A percentile compares a stretch with the other conserved stretches of the same genome.
Evolutionary conservation across 2,888 invertebrate species (phyloP).

Genomic region (Papilio protenor): DNA sequence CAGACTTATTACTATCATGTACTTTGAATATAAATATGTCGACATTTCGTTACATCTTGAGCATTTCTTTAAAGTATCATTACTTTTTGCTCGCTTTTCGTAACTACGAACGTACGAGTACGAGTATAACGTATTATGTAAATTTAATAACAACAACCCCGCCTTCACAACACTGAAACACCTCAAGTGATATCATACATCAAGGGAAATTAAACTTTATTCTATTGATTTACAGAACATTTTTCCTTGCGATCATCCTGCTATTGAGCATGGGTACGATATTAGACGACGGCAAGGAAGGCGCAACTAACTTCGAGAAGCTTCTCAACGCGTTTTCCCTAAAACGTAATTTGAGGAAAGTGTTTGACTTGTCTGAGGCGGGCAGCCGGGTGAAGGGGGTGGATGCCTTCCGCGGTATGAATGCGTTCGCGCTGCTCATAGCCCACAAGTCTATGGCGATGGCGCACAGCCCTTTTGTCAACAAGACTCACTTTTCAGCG

Average conservation of each 20-base stretch:
- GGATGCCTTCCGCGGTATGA: slow-evolving; percentile 82
- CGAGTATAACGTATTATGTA: slow-evolving; percentile 35
- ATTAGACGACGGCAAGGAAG: slow-evolving; percentile 75
- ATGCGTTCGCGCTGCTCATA: slow-evolving; percentile 81
- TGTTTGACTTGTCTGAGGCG: slow-evolving; percentile 73
- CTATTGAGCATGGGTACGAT: slow-evolving; percentile 74
- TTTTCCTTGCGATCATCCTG: slow-evolving; percentile 72
- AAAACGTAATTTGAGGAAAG: slow-evolving; percentile 74
- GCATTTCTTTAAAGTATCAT: slow-evolving; percentile 29
- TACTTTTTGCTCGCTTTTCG: slow-evolving; percentile 20
- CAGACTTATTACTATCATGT: neutral
- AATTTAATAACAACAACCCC: slow-evolving; percentile 36
- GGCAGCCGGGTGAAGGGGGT: slow-evolving; percentile 76
- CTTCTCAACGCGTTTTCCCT: slow-evolving; percentile 81
- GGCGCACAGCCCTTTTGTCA: slow-evolving; percentile 84
- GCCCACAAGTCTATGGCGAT: slow-evolving; percentile 86
- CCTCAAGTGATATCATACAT: neutral
- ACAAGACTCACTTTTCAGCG: slow-evolving; percentile 81
- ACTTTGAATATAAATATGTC: slow-evolving; percentile 6
- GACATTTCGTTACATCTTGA: slow-evolving; percentile 11
- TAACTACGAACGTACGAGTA: slow-evolving; percentile 13
- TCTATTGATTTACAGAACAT: slow-evolving; percentile 62
- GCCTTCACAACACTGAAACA: slow-evolving; percentile 15
- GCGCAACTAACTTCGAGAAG: slow-evolving; percentile 76
- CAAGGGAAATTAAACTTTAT: slow-evolving; percentile 23